A percentile compares a stretch with the other conserved stretches of the same genome.
Evolutionary conservation across 2,113 vertebrate genomes (phyloP).

Genomic region (Pungitius pungitius): DNA sequence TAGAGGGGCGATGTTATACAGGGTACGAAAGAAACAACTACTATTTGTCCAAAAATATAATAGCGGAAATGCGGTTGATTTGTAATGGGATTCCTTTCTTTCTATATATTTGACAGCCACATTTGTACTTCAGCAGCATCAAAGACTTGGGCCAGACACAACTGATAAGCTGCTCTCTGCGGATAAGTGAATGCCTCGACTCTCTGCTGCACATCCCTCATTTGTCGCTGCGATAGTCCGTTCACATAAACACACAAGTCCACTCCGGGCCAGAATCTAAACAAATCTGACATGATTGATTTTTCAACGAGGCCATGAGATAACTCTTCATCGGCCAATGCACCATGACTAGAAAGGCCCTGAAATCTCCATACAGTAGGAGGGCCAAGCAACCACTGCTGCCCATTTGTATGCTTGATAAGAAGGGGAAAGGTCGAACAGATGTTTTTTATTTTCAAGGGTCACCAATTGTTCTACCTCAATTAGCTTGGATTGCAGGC

Average conservation of each 20-base stretch:
- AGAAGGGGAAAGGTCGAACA: slow-evolving; percentile 35
- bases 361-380: slow-evolving; percentile 54
- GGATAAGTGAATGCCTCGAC: slow-evolving; percentile 66
- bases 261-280: slow-evolving; percentile 73
- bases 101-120: slow-evolving; percentile 31
- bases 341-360: slow-evolving; percentile 71
- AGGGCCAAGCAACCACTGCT: slow-evolving; percentile 55
- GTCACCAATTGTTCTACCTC: slow-evolving; percentile 59
- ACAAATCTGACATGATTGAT: slow-evolving; percentile 81
- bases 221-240: slow-evolving; percentile 66
- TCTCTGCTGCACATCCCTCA: slow-evolving; percentile 67
- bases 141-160: slow-evolving; percentile 65
- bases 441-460: slow-evolving; percentile 66
- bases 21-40: slow-evolving; percentile 8
- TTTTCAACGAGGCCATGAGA: slow-evolving; percentile 72
- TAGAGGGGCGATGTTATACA: slow-evolving; percentile 34
- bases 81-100: slow-evolving; percentile 27
- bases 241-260: slow-evolving; percentile 74
- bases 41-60: not conserved
- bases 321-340: slow-evolving; percentile 77
- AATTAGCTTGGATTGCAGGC: slow-evolving; percentile 56
- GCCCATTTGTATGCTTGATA: slow-evolving; percentile 58
- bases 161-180: slow-evolving; percentile 72
- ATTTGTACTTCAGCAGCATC: slow-evolving; percentile 66
- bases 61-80: slow-evolving; percentile 29